Evolutionary conservation across 2,797 vertebrate genomes (phyloP).

Genomic region (Ataeniobius toweri): DNA sequence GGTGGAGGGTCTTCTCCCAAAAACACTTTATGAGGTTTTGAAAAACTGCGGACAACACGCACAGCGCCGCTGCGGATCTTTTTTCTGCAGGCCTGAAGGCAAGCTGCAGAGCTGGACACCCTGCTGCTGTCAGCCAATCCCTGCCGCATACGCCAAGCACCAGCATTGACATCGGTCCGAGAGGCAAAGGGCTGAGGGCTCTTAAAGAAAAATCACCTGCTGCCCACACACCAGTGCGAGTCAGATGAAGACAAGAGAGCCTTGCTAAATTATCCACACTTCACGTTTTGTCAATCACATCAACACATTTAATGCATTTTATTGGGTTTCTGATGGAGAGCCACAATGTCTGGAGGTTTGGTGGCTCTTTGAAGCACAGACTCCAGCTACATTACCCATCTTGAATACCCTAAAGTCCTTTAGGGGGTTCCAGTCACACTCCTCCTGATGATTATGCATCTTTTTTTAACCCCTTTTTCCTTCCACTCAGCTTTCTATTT

Average conservation of each 20-base stretch:
- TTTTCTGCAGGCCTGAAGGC: background rate
- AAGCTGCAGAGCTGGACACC: background rate
- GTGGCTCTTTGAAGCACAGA: too few relatives aligned
- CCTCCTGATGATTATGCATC: background rate
- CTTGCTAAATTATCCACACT: background rate
- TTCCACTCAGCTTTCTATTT: background rate
- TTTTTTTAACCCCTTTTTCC: background rate
- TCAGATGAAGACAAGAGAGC: background rate
- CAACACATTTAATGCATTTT: background rate
- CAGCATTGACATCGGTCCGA: background rate
- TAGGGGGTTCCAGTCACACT: background rate
- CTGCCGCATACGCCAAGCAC: slow-evolving; percentile 29
- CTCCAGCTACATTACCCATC: too few relatives aligned
- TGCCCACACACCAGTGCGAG: background rate
- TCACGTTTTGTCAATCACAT: background rate
- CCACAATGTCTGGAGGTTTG: too few relatives aligned
- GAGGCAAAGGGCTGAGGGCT: background rate
- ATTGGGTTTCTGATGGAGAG: too few relatives aligned
- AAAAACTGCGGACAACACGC: background rate
- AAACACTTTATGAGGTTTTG: background rate
- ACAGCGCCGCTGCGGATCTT: slow-evolving; percentile 8
- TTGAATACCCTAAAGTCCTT: too few relatives aligned
- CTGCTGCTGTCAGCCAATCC: slow-evolving; percentile 46
- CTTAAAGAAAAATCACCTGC: slow-evolving; percentile 10
- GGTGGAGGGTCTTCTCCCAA: slow-evolving; percentile 1